These are phyloP conservation scores for Caradrina kadenii DNA, from an alignment of 2,888 invertebrate genomes.

Conservation along the genomic window DNA sequence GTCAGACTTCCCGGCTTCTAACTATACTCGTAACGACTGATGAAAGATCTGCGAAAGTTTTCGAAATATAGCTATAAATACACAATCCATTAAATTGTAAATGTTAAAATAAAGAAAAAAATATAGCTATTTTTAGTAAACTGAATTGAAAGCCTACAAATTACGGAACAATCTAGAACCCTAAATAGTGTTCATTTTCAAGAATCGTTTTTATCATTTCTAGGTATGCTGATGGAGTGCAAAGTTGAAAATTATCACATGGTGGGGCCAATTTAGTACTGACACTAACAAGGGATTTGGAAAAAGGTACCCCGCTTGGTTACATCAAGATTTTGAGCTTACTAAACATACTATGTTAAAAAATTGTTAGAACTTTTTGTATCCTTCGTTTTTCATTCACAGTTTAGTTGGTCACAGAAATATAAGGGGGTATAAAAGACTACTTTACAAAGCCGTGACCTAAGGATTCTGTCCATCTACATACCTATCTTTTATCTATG, in stretches of 20 bases:
- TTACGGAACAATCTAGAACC: conserved; percentile 8
- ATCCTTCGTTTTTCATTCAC: no score
- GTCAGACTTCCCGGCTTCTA: no score
- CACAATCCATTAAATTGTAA: no score
- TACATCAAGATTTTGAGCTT: conserved; percentile 20
- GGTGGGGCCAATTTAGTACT: conserved; percentile 50
- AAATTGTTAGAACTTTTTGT: neutral
- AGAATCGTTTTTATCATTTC: conserved; percentile 21
- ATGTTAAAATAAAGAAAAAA: no score
- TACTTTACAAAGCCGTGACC: no score
- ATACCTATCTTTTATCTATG: no score
- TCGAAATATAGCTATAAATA: no score
- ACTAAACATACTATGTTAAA: neutral
- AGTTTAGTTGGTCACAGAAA: no score
- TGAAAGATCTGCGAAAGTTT: no score
- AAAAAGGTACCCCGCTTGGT: conserved; percentile 18
- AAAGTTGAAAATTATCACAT: conserved; percentile 40
- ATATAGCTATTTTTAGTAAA: neutral
- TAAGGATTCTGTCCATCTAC: no score
- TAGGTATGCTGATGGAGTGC: conserved; percentile 16
- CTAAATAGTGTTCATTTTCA: conserved; percentile 1
- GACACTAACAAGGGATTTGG: conserved; percentile 60
- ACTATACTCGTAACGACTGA: no score
- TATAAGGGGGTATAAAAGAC: no score
- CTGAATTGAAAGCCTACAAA: neutral